A percentile compares a stretch with the other conserved stretches of the same genome.
These are phyloP conservation scores for Hassar affinis DNA, from an alignment of 2,113 vertebrate genomes.

Conservation along the genomic window DNA sequence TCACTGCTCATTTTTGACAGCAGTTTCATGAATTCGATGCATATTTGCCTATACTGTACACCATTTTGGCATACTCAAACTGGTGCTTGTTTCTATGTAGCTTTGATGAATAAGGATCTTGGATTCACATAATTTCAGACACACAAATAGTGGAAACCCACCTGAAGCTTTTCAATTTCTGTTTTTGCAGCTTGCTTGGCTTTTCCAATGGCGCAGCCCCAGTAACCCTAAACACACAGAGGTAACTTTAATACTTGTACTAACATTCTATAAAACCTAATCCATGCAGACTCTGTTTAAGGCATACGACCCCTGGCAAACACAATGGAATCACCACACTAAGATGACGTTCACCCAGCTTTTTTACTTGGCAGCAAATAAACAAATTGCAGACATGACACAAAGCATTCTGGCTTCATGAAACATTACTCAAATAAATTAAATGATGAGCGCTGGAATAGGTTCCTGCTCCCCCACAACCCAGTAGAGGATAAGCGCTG, in stretches of 20 bases:
- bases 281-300: neutral
- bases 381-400: too few relatives aligned
- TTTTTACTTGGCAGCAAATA: too few relatives aligned
- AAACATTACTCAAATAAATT: too few relatives aligned
- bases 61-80: neutral
- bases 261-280: neutral
- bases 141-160: slow-evolving; percentile 57
- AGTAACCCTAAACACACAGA: slow-evolving; percentile 82
- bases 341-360: too few relatives aligned
- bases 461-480: too few relatives aligned
- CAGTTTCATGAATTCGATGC: neutral
- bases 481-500: too few relatives aligned
- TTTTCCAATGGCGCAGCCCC: slow-evolving; percentile 98
- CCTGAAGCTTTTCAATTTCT: slow-evolving; percentile 98
- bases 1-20: neutral
- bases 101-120: neutral
- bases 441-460: too few relatives aligned
- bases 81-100: neutral
- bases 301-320: too few relatives aligned
- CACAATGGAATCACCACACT: too few relatives aligned
- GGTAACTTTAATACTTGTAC: neutral
- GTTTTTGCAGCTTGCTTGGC: slow-evolving; percentile 99
- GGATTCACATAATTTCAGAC: neutral
- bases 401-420: too few relatives aligned
- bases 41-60: neutral